Conservation (phyloP, 2,888 invertebrate species). For the Cylindroiulus punctatus region DNA sequence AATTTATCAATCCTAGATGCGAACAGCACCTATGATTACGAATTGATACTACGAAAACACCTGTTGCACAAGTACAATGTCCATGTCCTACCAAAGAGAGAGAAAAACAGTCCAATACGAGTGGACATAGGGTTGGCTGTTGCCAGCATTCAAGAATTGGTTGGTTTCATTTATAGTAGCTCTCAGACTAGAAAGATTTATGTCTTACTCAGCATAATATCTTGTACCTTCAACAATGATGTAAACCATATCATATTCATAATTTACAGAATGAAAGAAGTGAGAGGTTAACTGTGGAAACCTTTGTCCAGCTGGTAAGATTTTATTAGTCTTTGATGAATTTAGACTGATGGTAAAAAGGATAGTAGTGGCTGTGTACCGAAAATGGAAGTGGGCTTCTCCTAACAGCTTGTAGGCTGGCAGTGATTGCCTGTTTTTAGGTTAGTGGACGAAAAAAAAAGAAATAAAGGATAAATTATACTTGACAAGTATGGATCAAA, state of each 20-base stretch:
- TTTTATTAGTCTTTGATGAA: neutral
- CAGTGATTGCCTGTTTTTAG: too few species aligned
- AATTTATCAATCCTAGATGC: neutral
- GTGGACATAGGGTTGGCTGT: slow-evolving; percentile 46
- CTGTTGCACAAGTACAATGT: slow-evolving; percentile 36
- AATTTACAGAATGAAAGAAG: slow-evolving; percentile 53
- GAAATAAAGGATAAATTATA: too few species aligned
- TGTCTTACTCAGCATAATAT: too few species aligned
- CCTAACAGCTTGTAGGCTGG: too few species aligned
- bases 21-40: slow-evolving; percentile 50
- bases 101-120: slow-evolving; percentile 10
- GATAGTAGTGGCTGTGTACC: too few species aligned
- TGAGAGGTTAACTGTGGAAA: slow-evolving; percentile 49
- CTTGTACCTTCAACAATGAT: too few species aligned
- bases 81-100: slow-evolving; percentile 44
- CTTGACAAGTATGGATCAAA: too few species aligned
- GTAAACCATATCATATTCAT: neutral
- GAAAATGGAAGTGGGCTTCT: too few species aligned
- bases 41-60: slow-evolving; percentile 36
- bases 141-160: slow-evolving; percentile 49
- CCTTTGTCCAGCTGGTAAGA: slow-evolving; percentile 44
- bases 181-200: neutral
- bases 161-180: neutral
- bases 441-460: too few species aligned
- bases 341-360: too few species aligned